Evolutionary conservation across 2,113 vertebrate genomes (phyloP).

Genomic region (Pandion haliaetus): DNA sequence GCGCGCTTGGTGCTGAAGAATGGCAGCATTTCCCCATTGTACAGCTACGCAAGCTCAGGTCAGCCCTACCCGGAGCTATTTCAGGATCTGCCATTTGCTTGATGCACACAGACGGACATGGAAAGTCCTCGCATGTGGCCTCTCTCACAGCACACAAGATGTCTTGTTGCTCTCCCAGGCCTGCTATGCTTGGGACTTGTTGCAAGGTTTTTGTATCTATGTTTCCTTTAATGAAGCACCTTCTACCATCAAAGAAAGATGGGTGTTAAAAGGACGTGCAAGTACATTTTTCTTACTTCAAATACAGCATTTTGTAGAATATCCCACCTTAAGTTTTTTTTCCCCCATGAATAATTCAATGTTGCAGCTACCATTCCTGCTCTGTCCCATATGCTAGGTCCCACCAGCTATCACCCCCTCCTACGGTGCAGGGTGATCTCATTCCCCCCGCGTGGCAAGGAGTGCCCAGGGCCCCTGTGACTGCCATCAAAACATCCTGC

Average conservation of each 20-base stretch:
- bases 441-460: rapidly evolving
- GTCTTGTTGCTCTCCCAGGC: not conserved
- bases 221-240: not conserved
- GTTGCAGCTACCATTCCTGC: rapidly evolving
- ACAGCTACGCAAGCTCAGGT: not conserved
- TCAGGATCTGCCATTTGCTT: not conserved
- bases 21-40: not conserved
- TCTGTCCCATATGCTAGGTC: rapidly evolving
- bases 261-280: not conserved
- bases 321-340: not conserved
- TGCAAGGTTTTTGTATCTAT: not conserved
- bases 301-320: not conserved
- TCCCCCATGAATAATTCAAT: not conserved
- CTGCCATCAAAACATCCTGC: not conserved
- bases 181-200: not conserved
- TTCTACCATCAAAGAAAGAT: not conserved
- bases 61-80: not conserved
- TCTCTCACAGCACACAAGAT: not conserved
- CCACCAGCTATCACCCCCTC: not conserved
- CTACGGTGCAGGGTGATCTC: too few species aligned
- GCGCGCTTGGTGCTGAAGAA: not conserved
- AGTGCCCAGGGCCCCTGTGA: not conserved
- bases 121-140: rapidly evolving
- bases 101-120: rapidly evolving
- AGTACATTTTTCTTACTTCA: not conserved